Evolutionary conservation across 2,797 vertebrate species (phyloP), one percentile per base, ranked within the genome.

Genomic region (Sebastes cheni): DNA sequence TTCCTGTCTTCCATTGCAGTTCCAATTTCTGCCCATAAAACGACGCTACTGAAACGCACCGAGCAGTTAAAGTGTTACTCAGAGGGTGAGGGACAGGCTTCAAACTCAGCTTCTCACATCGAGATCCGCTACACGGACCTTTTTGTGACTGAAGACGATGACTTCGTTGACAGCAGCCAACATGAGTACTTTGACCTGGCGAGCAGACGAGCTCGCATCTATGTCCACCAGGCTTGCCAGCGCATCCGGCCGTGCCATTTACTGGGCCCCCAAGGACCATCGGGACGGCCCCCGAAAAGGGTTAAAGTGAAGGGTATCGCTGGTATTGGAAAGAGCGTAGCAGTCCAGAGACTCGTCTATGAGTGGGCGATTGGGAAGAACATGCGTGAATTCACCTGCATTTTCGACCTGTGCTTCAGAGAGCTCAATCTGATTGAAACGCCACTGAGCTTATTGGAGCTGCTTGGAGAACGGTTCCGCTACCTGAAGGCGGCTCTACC

Each of bases 111-210:
- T 8, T 91, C 89, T 42, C 91, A 94, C 78, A 93, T 95, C 1
- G 94, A 95, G 86, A 92, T 95, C 72, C 92, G 86, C 80, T 95
- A 95, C 89, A 95, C 94, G 0, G 94, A 95, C 69, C 93, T 95
- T 18, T 93, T 95, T 2, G 91, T 95, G 42, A 94, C 94, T 0
- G 91, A 95, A 46, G 92, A 93, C 6, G 80, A 92, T 11, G 80
- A 85, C 4, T 54, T 66, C 0, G 66, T 82, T 23, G 72, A 87
- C 60, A 80, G 64, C 61, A 87, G 64, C 27, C 91, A 92, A 52
- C 94, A 95, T 3, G 94, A 96, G 75, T 95, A 95, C 82, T 93
- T 95, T 67, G 86, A 87, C 56, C 71, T 95, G 64, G 93, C 94
- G 2, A 91, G 93, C 72, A 90, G 92, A 56, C 82, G 94, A 36